Base-by-base conservation (phyloP, 1,140 invertebrate genomes). In the Achroia grisella region DNA sequence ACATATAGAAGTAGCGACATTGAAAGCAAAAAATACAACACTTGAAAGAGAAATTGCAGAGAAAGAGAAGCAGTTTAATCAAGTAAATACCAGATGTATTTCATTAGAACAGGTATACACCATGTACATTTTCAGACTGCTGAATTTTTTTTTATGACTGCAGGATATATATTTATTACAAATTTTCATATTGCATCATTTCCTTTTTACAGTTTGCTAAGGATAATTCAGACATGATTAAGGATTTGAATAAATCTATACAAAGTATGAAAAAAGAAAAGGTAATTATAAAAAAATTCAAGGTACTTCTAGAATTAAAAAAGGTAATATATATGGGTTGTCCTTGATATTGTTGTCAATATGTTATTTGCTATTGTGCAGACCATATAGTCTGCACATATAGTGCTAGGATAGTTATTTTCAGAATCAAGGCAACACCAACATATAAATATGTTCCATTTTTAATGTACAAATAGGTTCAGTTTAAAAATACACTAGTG, bases 11-110 rank as follows among this genome's bases (percentile, higher is more conserved):
- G 77, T 89, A 10, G 78, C 86, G 2, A 79, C 86, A 31, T 61
- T 89, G 9, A 88, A 87, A 46, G 89, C 89, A 45, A 90, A 90
- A 64, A 90, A 89, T 71, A 68, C 85, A 5, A 87, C 88, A 40
- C 56, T 92, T n/a, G 91, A 92, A 46, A 70, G 81, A 48, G 78
- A 83, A 13, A 39, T 71, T 10, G 48, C 46, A 31, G 79, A 83
- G 13, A 78, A 65, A 46, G 81, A 85, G 39, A 85, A 71, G 50
- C 59, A 61, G 13, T 70, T 62, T 29, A 67, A 48, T 37, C 64
- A 76, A 39, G 30, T 68, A 4, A 73, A 63, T 47, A 53, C 63
- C 17, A 72, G 57, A 50, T 78, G 66, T 55, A 37, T 42, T n/a
- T 71, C 69, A 49, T 57, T 85, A 32, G 81, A 85, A 55, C 79